Evolutionary conservation across 2,113 vertebrate genomes (phyloP).

Genomic region (Gobiocypris rarus): DNA sequence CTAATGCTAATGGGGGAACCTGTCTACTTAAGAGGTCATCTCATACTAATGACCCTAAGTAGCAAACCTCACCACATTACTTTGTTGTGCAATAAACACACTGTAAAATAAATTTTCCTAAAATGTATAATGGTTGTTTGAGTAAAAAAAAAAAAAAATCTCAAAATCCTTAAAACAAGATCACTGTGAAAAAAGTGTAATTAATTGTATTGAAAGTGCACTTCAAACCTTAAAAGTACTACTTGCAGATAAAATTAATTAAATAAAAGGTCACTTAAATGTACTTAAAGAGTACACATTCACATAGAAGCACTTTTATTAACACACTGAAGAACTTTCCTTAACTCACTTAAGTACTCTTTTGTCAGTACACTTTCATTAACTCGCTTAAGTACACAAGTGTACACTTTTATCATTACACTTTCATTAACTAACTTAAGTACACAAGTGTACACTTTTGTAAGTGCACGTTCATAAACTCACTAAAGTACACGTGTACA

Average conservation of each 20-base stretch:
- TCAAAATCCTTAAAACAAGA: background rate
- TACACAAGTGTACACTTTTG: too few species aligned
- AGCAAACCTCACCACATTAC: background rate
- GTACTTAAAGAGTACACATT: background rate
- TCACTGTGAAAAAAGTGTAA: background rate
- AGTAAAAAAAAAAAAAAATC: too few species aligned
- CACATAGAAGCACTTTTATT: background rate
- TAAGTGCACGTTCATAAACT: too few species aligned
- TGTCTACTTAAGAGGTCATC: background rate
- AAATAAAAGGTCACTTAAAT: background rate
- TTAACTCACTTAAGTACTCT: too few species aligned
- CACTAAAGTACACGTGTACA: too few species aligned
- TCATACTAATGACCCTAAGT: background rate
- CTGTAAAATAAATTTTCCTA: background rate
- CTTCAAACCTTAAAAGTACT: too few species aligned
- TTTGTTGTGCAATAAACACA: background rate
- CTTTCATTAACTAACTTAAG: too few species aligned
- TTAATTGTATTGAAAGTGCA: background rate
- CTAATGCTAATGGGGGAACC: slow-evolving; percentile 2
- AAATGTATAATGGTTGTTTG: background rate
- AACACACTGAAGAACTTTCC: background rate
- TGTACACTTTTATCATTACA: too few species aligned
- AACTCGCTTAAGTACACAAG: too few species aligned
- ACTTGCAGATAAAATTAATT: too few species aligned
- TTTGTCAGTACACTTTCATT: too few species aligned